phyloP scores from a whole-genome alignment of 1,140 invertebrate genomes.

The Polyergus mexicanus region DNA sequence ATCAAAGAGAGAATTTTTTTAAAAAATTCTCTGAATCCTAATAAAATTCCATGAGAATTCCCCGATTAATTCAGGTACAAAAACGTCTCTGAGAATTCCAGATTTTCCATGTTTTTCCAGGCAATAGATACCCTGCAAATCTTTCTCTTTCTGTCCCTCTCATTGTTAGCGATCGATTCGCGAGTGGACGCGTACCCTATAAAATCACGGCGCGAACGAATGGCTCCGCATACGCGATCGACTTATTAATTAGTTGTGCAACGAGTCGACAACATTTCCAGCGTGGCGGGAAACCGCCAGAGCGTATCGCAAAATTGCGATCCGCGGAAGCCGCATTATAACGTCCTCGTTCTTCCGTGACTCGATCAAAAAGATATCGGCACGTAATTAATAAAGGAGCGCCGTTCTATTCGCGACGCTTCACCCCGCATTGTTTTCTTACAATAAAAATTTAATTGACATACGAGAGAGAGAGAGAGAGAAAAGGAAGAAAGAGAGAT shows the following conservation, averaged over 20 bases:
- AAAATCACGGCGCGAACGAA: constrained; percentile 28
- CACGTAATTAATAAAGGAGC: not conserved
- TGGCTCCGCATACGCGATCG: constrained; percentile 58
- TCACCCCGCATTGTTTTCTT: not conserved
- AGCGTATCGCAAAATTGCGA: constrained; percentile 58
- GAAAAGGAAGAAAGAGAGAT: not conserved
- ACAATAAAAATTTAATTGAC: not conserved
- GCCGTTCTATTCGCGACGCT: not conserved
- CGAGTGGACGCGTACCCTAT: constrained; percentile 3
- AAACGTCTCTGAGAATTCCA: no score
- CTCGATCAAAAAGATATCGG: constrained; percentile 7
- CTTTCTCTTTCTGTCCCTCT: no score
- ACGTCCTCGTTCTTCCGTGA: constrained; percentile 12
- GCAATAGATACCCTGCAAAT: no score
- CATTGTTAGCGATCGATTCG: not conserved
- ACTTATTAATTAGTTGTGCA: constrained; percentile 74
- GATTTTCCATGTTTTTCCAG: no score
- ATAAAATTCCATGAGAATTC: no score
- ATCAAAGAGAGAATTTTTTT: no score
- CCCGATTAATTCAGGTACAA: no score
- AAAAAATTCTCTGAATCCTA: no score
- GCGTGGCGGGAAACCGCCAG: constrained; percentile 15
- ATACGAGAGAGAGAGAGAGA: not conserved
- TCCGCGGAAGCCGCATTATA: constrained; percentile 37
- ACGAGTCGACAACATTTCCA: constrained; percentile 63